Evolutionary conservation across 2,797 vertebrate genomes (phyloP).

Genomic region (Muscicapa comitata): DNA sequence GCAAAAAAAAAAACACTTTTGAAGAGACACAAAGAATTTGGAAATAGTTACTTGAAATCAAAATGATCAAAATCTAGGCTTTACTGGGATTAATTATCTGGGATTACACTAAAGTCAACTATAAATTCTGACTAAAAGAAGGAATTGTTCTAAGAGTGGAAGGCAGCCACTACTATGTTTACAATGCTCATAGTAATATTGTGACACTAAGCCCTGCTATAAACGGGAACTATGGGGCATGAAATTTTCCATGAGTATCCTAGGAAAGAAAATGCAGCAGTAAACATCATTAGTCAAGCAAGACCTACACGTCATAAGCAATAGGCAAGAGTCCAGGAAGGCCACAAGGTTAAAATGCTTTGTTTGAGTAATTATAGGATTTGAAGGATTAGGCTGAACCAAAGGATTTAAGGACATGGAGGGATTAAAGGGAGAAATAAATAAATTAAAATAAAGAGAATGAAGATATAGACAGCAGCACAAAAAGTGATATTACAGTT

Average conservation of each 20-base stretch:
- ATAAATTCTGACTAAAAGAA: neutral
- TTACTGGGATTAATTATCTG: neutral
- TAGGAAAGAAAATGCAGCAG: slow-evolving; percentile 11
- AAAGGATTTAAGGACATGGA: slow-evolving; percentile 40
- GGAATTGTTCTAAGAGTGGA: neutral
- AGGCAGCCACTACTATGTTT: neutral
- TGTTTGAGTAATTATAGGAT: slow-evolving; percentile 64
- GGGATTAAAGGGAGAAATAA: slow-evolving; percentile 53
- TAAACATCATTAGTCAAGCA: slow-evolving; percentile 50
- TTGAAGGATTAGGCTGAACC: slow-evolving; percentile 54
- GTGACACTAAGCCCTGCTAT: neutral
- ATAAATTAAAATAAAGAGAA: slow-evolving; percentile 20
- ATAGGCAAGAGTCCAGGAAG: slow-evolving; percentile 44
- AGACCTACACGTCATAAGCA: slow-evolving; percentile 26
- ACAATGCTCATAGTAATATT: neutral
- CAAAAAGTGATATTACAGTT: neutral
- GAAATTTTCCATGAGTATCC: slow-evolving; percentile 22
- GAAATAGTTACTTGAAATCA: neutral
- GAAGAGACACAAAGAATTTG: neutral
- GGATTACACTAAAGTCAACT: neutral
- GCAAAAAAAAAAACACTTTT: neutral
- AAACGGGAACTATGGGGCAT: neutral
- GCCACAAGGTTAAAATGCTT: slow-evolving; percentile 64
- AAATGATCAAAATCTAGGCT: neutral
- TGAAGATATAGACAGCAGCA: neutral